Base-by-base conservation (phyloP, 2,888 invertebrate genomes). In the Caenorhabditis drosophilae region DNA sequence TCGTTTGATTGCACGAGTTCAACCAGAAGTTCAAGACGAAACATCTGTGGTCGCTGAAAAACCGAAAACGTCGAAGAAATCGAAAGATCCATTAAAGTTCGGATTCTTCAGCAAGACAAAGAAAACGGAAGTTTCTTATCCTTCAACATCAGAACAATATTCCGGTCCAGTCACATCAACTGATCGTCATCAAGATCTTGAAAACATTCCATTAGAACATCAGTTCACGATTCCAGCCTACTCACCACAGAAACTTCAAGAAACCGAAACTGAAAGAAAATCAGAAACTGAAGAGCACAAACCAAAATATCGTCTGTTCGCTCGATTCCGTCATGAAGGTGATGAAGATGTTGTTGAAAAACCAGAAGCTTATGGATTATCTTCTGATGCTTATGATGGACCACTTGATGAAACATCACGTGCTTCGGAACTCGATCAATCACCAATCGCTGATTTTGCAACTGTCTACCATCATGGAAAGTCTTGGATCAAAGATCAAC, bases 401-500 rank as follows among this genome's bases (percentile, higher is more conserved):
- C 51, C 59, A 34, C 52, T 67, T 0, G 67, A 67, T 12, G 54
- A 67, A 6, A 56, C 35, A n/a, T 0, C 34, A 25, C 48, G 54
- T 11, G 36, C 47, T 11, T 34, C 7, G 2, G 61, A 66, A 35
- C 53, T 69, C 0, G 47, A 54, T 9, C 53, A 55, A 2, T 16
- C 48, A 2, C 36, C 50, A 0, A 48, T 68, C 12, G 40, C 22
- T 1, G 55, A 62, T 26, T 55, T 62, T 27, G 31, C 62, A 6
- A 44, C 40, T 26, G 59, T 55, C 15, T 53, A 67, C 16, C 57
- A 64, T 35, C 51, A 31, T 31, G 61, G 53, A 18, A 45, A 52
- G 15, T 66, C 60, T 9, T 45, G 46, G 40, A 47, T 38, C n/a
- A 67, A 64, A 34, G 54, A 55, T 18, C 58, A 63, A 25, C 62